Evolutionary conservation across 2,888 invertebrate species (phyloP).

Genomic region (Phoenoteleia sp.): DNA sequence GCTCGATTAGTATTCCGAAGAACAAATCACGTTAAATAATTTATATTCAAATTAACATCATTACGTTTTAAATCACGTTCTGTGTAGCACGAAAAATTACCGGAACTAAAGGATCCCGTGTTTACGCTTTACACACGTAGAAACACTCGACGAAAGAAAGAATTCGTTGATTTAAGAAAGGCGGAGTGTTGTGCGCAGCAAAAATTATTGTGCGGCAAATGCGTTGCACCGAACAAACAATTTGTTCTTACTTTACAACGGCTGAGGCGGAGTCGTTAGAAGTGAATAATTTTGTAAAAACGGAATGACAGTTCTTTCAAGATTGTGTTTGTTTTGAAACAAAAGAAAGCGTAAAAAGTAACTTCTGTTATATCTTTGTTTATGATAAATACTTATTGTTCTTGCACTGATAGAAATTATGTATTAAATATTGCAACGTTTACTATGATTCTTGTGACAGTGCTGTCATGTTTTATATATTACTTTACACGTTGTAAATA

Average conservation of each 20-base stretch:
- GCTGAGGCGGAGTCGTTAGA: too few species aligned
- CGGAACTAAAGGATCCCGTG: not conserved
- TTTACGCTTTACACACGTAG: conserved; percentile 35
- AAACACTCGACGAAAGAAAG: conserved; percentile 23
- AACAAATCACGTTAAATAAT: conserved; percentile 57
- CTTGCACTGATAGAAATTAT: too few species aligned
- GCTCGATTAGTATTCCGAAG: conserved; percentile 50
- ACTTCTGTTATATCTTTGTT: too few species aligned
- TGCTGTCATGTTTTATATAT: too few species aligned
- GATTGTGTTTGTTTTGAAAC: too few species aligned
- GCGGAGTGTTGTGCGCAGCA: conserved; percentile 17
- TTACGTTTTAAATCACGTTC: conserved; percentile 61
- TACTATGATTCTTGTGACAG: too few species aligned
- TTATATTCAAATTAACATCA: conserved; percentile 61
- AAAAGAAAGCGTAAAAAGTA: too few species aligned
- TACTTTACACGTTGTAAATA: too few species aligned
- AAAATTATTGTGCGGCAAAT: conserved; percentile 30
- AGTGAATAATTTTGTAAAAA: too few species aligned
- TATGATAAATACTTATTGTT: too few species aligned
- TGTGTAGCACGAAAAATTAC: conserved; percentile 10
- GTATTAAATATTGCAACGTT: too few species aligned
- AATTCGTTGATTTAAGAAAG: conserved; percentile 55
- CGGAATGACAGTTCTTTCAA: too few species aligned
- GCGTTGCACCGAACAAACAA: not conserved
- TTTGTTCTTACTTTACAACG: conserved; percentile 19